Percentiles rank a stretch among this genome's conserved stretches.
Conservation (phyloP, 2,797 vertebrate species). For the Zalophus californianus region DNA sequence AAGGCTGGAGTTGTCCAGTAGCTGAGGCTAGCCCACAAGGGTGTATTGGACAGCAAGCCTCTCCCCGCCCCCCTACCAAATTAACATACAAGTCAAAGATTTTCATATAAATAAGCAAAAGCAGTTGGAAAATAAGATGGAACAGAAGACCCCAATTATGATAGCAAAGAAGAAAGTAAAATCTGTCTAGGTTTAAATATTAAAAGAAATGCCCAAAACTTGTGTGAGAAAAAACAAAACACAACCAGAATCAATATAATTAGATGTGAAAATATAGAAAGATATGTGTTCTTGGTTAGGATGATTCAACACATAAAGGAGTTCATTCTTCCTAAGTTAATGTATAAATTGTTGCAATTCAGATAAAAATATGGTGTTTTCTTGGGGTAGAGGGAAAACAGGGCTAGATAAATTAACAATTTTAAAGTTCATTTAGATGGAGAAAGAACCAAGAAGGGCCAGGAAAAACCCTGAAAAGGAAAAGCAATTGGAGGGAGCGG, state of each 20-base stretch:
- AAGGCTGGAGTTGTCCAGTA: background rate
- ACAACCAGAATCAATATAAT: background rate
- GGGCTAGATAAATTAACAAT: background rate
- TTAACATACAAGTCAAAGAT: background rate
- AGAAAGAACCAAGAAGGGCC: background rate
- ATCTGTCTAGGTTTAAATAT: background rate
- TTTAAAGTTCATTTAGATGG: background rate
- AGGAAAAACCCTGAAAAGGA: background rate
- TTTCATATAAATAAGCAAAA: background rate
- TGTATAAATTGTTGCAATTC: background rate
- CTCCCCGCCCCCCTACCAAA: background rate
- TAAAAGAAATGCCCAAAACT: background rate
- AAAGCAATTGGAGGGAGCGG: background rate
- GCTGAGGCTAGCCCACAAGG: background rate
- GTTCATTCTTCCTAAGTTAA: background rate
- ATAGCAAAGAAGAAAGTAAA: background rate
- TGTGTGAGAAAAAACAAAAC: background rate
- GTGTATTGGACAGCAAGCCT: background rate
- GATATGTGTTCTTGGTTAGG: background rate
- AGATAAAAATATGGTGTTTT: background rate
- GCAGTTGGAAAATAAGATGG: background rate
- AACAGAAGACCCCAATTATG: background rate
- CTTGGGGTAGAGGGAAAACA: background rate
- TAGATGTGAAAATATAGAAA: background rate
- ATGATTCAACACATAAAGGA: background rate